Evolutionary conservation across 2,888 invertebrate species (phyloP).

Genomic region (Agrochola macilenta): DNA sequence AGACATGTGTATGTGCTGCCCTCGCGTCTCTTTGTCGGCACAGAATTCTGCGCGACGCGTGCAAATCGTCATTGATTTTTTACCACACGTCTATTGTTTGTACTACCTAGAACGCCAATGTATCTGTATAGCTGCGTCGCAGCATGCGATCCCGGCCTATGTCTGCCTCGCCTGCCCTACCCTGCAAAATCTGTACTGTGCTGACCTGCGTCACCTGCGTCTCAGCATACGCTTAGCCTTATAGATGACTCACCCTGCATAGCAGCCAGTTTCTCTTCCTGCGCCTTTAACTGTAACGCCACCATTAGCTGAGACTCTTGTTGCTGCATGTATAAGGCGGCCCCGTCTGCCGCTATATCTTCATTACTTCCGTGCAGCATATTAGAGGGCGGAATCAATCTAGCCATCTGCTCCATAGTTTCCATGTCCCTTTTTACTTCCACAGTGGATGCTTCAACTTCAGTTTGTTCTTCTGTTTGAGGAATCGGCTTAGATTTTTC

Average conservation of each 20-base stretch:
- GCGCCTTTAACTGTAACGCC: constrained; percentile 91
- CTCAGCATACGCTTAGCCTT: too few species aligned
- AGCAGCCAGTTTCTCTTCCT: constrained; percentile 91
- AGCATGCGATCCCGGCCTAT: too few species aligned
- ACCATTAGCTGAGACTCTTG: constrained; percentile 92
- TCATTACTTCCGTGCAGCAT: constrained; percentile 76
- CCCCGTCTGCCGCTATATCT: constrained; percentile 89
- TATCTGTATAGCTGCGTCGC: too few species aligned
- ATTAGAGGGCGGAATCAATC: constrained; percentile 52
- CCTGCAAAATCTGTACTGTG: too few species aligned
- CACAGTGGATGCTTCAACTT: constrained; percentile 50
- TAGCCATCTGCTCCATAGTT: constrained; percentile 39
- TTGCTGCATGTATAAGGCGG: constrained; percentile 90
- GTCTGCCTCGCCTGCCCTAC: too few species aligned
- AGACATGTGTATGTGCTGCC: too few species aligned
- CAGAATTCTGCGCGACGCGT: too few species aligned
- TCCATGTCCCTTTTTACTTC: constrained; percentile 50
- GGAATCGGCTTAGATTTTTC: constrained; percentile 59
- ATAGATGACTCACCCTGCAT: constrained; percentile 85
- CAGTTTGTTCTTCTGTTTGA: constrained; percentile 57
- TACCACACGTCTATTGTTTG: too few species aligned
- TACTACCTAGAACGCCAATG: too few species aligned
- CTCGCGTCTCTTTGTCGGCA: too few species aligned
- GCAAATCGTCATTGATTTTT: too few species aligned
- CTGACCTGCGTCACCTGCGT: too few species aligned